Conservation (phyloP, 2,113 vertebrate genomes). For the Hippocampus zosterae region DNA sequence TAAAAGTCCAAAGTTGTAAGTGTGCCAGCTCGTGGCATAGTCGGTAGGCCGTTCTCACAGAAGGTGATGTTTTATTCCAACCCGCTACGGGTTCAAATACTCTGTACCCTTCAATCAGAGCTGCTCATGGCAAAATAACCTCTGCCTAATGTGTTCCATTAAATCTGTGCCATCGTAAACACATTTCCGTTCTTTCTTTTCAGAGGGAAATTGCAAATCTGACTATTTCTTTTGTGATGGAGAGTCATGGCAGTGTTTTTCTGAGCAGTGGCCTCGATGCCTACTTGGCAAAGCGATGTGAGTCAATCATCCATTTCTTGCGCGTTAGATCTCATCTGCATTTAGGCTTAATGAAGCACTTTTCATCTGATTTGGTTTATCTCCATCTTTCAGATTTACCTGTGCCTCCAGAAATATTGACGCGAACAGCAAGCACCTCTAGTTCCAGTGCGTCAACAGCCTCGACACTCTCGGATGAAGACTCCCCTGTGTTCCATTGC, state of each 20-base stretch:
- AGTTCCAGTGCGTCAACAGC: conserved; percentile 43
- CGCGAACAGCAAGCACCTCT: conserved; percentile 41
- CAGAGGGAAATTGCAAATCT: conserved; percentile 79
- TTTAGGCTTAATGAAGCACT: neutral
- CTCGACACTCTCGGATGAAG: conserved; percentile 50
- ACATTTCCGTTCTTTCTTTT: neutral
- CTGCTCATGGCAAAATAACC: too few species aligned
- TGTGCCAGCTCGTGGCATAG: too few species aligned
- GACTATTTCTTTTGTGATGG: conserved; percentile 76
- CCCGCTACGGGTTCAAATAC: too few species aligned
- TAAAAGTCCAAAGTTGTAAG: too few species aligned
- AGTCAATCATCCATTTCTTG: conserved; percentile 27
- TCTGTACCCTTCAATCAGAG: too few species aligned
- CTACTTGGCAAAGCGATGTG: conserved; percentile 78
- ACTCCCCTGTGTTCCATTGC: conserved; percentile 66
- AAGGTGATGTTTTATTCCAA: too few species aligned
- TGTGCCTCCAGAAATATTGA: conserved; percentile 12
- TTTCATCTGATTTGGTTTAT: neutral
- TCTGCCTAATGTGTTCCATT: neutral
- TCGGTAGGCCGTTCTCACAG: too few species aligned
- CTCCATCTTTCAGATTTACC: conserved; percentile 36
- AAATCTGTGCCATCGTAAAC: neutral
- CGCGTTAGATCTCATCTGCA: neutral
- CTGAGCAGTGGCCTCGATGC: conserved; percentile 74
- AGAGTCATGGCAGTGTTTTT: conserved; percentile 74